Percentiles rank a stretch among this genome's conserved stretches.
phyloP scores from a whole-genome alignment of 1,140 invertebrate species.

The Bicyclus anynana region DNA sequence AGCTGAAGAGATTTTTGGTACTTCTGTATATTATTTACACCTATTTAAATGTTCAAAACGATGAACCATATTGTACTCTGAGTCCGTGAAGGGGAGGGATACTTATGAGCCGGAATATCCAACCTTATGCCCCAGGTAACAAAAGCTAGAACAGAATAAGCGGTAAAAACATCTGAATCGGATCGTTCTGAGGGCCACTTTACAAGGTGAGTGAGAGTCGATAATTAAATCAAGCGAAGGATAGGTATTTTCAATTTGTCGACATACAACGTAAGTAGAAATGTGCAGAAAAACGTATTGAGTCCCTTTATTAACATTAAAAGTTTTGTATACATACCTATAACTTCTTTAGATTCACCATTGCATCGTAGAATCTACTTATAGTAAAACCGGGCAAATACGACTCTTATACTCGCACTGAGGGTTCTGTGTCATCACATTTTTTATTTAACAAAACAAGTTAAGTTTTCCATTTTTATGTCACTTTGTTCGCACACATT shows the following conservation, averaged over 20 bases:
- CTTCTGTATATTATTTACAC: constrained; percentile 21
- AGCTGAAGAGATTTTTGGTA: too few relatives aligned
- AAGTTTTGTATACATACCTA: too few relatives aligned
- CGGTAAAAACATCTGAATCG: constrained; percentile 13
- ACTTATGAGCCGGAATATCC: not conserved
- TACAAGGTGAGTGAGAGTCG: constrained; percentile 19
- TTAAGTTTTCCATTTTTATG: too few relatives aligned
- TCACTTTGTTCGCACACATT: too few relatives aligned
- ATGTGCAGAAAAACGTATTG: not conserved
- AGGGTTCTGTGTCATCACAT: too few relatives aligned
- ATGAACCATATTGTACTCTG: constrained; percentile 3
- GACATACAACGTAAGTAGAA: not conserved
- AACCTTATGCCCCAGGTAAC: not conserved
- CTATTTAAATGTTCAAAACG: constrained; percentile 33
- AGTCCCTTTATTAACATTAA: too few relatives aligned
- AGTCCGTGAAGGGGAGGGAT: not conserved
- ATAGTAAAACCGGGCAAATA: too few relatives aligned
- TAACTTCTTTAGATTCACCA: too few relatives aligned
- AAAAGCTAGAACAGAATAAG: not conserved
- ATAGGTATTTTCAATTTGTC: constrained; percentile 2
- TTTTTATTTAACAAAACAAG: too few relatives aligned
- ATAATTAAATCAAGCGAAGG: constrained; percentile 28
- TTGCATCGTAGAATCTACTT: too few relatives aligned
- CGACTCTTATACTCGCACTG: too few relatives aligned
- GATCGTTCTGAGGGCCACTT: constrained; percentile 14